Percentiles rank a stretch among this genome's conserved stretches.
Evolutionary conservation across 2,888 invertebrate genomes (phyloP).

Genomic region (Dryocosmus kuriphilus): DNA sequence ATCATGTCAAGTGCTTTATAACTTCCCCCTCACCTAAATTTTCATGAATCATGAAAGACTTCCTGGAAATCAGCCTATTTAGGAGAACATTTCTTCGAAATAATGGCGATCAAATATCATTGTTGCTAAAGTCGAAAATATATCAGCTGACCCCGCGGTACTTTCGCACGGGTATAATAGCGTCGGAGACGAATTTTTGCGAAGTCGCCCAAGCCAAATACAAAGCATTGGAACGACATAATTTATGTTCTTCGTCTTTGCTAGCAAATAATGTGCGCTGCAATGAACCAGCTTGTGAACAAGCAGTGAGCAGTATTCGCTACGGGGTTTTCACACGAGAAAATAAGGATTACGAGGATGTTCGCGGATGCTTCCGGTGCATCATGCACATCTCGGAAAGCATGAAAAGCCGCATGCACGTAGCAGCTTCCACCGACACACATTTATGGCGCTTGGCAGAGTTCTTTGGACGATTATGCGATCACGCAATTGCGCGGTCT

Average conservation of each 20-base stretch:
- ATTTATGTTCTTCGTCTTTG: background rate
- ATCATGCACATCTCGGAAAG: background rate
- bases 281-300: background rate
- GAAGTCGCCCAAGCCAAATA: background rate
- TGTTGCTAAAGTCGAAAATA: constrained; percentile 3
- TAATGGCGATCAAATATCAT: constrained; percentile 11
- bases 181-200: background rate
- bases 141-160: background rate
- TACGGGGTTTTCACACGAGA: background rate
- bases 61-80: background rate
- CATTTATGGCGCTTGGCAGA: constrained; percentile 51
- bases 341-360: background rate
- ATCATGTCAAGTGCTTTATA: background rate
- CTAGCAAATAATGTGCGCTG: background rate
- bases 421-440: constrained; percentile 50
- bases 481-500: constrained; percentile 56
- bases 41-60: background rate
- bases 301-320: background rate
- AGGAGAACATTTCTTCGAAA: background rate
- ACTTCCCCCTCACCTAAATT: background rate
- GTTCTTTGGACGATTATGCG: constrained; percentile 48
- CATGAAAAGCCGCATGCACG: constrained; percentile 2
- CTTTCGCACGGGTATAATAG: constrained; percentile 16
- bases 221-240: background rate
- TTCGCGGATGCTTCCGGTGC: background rate